phyloP scores from a whole-genome alignment of 2,888 invertebrate species.

The Hemicrepidius hirtus region DNA sequence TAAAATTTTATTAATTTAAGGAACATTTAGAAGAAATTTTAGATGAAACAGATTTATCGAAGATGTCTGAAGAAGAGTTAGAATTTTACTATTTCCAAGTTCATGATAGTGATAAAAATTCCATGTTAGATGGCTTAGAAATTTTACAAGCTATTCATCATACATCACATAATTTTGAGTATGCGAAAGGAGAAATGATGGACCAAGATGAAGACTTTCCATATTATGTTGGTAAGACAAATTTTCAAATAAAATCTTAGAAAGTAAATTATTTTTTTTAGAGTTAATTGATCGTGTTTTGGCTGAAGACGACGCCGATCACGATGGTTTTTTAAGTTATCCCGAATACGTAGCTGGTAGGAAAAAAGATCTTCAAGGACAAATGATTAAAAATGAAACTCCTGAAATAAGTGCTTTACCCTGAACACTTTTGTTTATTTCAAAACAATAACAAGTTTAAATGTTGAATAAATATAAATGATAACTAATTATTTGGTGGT shows the following conservation, averaged over 20 bases:
- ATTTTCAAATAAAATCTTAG: background rate
- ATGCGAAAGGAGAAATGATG: slow-evolving; percentile 67
- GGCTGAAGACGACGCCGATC: slow-evolving; percentile 86
- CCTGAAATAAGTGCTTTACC: slow-evolving; percentile 28
- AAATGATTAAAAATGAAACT: slow-evolving; percentile 6
- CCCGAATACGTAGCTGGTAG: slow-evolving; percentile 79
- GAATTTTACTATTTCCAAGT: slow-evolving; percentile 90
- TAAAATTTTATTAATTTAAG: slow-evolving; percentile 60
- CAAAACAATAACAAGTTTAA: slow-evolving; percentile 39
- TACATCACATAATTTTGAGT: slow-evolving; percentile 78
- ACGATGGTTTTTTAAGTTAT: slow-evolving; percentile 91
- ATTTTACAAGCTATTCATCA: slow-evolving; percentile 89
- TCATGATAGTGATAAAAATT: slow-evolving; percentile 94
- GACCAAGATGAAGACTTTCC: slow-evolving; percentile 71
- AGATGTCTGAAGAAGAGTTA: slow-evolving; percentile 89
- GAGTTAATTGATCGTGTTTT: slow-evolving; percentile 91
- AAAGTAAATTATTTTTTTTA: slow-evolving; percentile 69
- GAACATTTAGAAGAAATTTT: slow-evolving; percentile 69
- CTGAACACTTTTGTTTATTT: slow-evolving; percentile 26
- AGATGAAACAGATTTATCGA: slow-evolving; percentile 76
- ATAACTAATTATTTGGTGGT: slow-evolving; percentile 15
- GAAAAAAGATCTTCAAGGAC: slow-evolving; percentile 58
- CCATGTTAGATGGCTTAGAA: slow-evolving; percentile 92
- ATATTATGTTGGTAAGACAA: slow-evolving; percentile 70
- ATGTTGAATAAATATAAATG: slow-evolving; percentile 35